Percentiles rank a stretch among this genome's conserved stretches.
These are phyloP conservation scores for Nephrotoma appendiculata DNA, from an alignment of 2,888 invertebrate species.

Conservation along the genomic window DNA sequence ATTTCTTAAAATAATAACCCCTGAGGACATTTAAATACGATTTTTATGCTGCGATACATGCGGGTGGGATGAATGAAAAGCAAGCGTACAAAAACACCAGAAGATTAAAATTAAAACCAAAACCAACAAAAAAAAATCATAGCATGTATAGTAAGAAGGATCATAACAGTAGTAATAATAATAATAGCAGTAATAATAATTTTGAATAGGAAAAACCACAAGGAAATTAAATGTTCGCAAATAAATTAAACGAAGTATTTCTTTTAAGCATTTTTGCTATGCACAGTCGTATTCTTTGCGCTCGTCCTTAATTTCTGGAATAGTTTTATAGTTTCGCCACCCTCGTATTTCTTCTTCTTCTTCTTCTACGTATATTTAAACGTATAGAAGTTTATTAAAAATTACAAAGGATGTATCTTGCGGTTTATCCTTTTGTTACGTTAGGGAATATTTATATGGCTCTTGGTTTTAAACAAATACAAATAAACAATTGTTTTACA, in stretches of 20 bases:
- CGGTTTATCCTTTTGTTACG: neutral
- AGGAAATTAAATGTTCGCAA: neutral
- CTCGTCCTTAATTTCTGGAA: neutral
- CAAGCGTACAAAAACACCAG: neutral
- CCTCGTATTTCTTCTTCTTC: neutral
- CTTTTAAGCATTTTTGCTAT: neutral
- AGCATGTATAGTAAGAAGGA: neutral
- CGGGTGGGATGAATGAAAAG: neutral
- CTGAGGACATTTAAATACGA: neutral
- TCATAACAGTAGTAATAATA: neutral
- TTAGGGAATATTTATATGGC: neutral
- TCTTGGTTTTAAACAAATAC: neutral
- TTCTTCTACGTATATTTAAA: neutral
- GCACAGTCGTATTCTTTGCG: neutral
- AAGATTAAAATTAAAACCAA: neutral
- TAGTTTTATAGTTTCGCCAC: neutral
- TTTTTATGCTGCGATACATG: neutral
- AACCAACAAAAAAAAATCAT: neutral
- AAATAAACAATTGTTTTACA: neutral
- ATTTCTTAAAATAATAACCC: neutral
- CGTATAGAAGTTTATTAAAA: neutral
- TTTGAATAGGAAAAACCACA: neutral
- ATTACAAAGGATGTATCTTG: neutral
- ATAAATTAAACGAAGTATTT: neutral
- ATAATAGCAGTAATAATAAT: neutral